Evolutionary conservation across 2,113 vertebrate species (phyloP).

Genomic region (Phoenicopterus ruber): DNA sequence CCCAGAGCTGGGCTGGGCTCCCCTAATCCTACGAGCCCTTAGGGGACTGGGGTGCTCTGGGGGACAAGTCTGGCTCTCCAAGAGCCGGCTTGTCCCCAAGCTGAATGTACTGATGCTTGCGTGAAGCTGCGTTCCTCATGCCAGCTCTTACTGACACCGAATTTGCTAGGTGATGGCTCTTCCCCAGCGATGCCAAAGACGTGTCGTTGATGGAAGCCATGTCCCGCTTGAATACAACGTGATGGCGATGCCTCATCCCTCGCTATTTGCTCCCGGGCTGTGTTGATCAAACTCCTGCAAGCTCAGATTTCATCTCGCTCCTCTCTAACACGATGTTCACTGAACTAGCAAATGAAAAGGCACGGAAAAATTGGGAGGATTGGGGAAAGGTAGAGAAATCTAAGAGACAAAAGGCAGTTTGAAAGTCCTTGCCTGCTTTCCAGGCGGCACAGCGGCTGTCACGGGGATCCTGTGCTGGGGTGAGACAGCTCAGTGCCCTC

Average conservation of each 20-base stretch:
- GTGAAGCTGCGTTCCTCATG: neutral
- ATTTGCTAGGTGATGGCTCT: neutral
- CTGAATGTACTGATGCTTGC: neutral
- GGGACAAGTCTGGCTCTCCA: neutral
- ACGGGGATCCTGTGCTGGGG: fast-evolving
- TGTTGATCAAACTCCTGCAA: neutral
- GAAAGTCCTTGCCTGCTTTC: neutral
- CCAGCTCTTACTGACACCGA: neutral
- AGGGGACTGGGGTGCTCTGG: neutral
- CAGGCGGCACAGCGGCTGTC: neutral
- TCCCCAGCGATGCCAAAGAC: fast-evolving
- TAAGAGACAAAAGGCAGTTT: neutral
- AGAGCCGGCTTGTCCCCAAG: neutral
- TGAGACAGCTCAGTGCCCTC: neutral
- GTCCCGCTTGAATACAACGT: neutral
- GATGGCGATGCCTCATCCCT: neutral
- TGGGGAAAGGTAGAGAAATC: neutral
- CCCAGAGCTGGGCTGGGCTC: neutral
- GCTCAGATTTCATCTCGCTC: neutral
- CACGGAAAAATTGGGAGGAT: neutral
- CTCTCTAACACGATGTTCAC: neutral
- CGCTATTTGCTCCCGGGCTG: fast-evolving
- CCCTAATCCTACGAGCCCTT: neutral
- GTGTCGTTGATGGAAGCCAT: fast-evolving
- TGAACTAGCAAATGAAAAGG: neutral